These are phyloP conservation scores for Pseudolaguvia tuberculata DNA, from an alignment of 2,113 vertebrate genomes.

Conservation along the genomic window DNA sequence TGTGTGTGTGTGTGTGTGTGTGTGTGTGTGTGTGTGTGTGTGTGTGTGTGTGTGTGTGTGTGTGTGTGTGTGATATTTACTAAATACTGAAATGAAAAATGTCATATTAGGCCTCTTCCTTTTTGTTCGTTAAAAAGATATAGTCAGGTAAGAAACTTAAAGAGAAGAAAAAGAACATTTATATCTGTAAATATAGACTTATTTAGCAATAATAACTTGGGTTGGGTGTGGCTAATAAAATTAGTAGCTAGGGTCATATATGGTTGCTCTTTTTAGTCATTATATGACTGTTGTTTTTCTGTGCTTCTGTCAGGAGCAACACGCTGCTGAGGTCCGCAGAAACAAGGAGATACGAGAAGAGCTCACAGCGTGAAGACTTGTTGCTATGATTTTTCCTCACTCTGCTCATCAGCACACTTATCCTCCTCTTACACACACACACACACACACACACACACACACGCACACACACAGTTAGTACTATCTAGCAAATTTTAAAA, in stretches of 20 bases:
- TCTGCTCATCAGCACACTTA: slow-evolving; percentile 52
- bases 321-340: slow-evolving; percentile 86
- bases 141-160: background rate
- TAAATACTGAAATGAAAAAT: too few relatives aligned
- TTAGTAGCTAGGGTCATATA: too few relatives aligned
- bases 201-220: background rate
- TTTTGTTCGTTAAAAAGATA: too few relatives aligned
- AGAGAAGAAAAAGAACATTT: background rate
- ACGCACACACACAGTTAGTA: slow-evolving; percentile 60
- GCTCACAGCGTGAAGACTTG: slow-evolving; percentile 61
- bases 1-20: too few relatives aligned
- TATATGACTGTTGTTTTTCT: background rate
- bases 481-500: slow-evolving; percentile 60
- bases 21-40: too few relatives aligned
- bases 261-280: background rate
- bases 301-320: slow-evolving; percentile 76
- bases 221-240: too few relatives aligned
- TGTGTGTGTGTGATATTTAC: too few relatives aligned
- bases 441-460: slow-evolving; percentile 49
- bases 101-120: too few relatives aligned
- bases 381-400: slow-evolving; percentile 21
- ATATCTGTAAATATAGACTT: too few relatives aligned
- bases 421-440: slow-evolving; percentile 44
- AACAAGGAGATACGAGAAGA: slow-evolving; percentile 96
- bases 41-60: too few relatives aligned